Evolutionary conservation across 2,888 invertebrate species (phyloP), one percentile per base, ranked within the genome.

Genomic region (Pharmacophagus antenor): DNA sequence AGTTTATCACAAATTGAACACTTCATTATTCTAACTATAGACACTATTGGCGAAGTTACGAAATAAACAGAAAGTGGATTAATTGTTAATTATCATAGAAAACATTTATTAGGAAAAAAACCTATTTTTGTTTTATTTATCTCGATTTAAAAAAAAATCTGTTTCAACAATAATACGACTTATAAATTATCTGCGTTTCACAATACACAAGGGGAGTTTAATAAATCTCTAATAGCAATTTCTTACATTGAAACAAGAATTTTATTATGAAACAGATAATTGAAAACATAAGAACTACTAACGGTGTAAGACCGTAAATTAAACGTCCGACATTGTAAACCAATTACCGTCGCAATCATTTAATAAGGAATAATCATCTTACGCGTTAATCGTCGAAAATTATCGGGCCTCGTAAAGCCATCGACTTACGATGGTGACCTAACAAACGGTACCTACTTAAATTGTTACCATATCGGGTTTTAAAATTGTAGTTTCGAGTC

Each of bases 401-500:
- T 25, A 58, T 53, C 47, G 18, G 17, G 10, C 31, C 25, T 58
- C 48, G 53, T 48, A 48, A 58, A 58, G 48, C 25, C 53, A 48
- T 58, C 21, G 47, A 21, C 46, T 37, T 44, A 18, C 51, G 57
- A 66, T 53, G 68, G 69, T 67, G 65, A 67, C 65, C 53, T 54
- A 48, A 53, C 46, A 63, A 66, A 61, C 60, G 66, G 71, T 68
- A 67, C 67, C 67, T 68, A 67, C 68, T 72, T 73, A 70, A 72
- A 71, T 69, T 65, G 64, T 67, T 69, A 66, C 74, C 77, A 78
- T 80, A 83, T 81, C 75, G 69, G 70, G 74, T 71, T 71, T 68
- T 68, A 69, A 73, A 66, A 70, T 69, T 68, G 57, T 70, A 73
- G 76, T 84, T 85, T 80, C 77, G 74, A 77, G 79, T 77, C 69